A percentile compares a stretch with the other conserved stretches of the same genome.
phyloP scores from a whole-genome alignment of 2,797 vertebrate genomes.

The Cetoscarus ocellatus region DNA sequence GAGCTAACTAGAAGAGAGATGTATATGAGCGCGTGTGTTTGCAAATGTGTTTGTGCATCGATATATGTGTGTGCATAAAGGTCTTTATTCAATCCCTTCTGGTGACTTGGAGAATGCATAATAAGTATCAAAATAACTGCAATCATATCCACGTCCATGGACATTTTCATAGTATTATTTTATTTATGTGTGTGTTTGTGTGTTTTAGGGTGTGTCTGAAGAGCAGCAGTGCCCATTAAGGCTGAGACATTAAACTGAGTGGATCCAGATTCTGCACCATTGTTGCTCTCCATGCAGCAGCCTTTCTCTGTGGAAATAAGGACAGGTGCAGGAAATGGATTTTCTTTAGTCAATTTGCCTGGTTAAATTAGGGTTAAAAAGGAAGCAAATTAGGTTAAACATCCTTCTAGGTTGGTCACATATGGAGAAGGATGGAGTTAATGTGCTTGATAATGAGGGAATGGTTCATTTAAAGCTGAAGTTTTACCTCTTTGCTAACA shows the following conservation, averaged over 20 bases:
- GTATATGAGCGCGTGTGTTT: constrained; percentile 39
- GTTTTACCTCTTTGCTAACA: no score
- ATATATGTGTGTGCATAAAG: constrained; percentile 23
- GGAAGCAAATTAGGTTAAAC: constrained; percentile 18
- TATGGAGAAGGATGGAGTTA: not conserved
- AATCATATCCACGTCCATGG: constrained; percentile 10
- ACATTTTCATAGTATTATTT: not conserved
- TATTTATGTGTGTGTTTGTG: constrained; percentile 29
- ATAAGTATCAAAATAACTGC: constrained; percentile 24
- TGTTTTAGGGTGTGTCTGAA: constrained; percentile 60
- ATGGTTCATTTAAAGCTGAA: not conserved
- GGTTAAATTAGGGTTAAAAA: constrained; percentile 35
- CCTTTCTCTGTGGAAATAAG: constrained; percentile 33
- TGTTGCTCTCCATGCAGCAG: constrained; percentile 55
- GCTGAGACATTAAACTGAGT: constrained; percentile 74
- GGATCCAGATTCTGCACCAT: constrained; percentile 71
- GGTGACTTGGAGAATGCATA: constrained; percentile 19
- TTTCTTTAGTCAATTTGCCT: constrained; percentile 51
- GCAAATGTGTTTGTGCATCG: constrained; percentile 27
- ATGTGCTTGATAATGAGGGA: not conserved
- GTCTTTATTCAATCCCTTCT: constrained; percentile 19
- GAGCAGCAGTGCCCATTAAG: constrained; percentile 71
- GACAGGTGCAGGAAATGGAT: constrained; percentile 71
- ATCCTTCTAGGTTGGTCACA: not conserved
- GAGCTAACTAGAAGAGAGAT: constrained; percentile 91